Base-by-base conservation (phyloP, 92 coral and sea anemone species). In the Ricordea florida region DNA sequence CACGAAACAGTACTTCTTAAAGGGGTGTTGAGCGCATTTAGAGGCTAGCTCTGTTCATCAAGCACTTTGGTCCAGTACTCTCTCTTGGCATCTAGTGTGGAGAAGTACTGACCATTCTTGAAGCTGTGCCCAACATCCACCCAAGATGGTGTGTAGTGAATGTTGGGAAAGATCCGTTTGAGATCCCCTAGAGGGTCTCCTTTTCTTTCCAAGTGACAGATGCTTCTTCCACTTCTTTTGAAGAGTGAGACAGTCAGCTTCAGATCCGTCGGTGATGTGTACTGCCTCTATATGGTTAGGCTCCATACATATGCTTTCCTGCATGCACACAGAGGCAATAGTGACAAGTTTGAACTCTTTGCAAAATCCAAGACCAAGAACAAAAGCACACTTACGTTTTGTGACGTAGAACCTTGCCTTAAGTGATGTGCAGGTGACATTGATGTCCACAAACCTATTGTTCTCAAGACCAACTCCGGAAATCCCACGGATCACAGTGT, bases 351-450 rank as follows among this genome's bases (percentile, higher is more conserved):
- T 53, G 77, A 86, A 80, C 17, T 58, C 72, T 68, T 73, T 79
- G 59, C 92, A 87, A 41, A 74, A 66, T 58, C 43, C 90, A 57
- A 80, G 75, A 10, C 90, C 87, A 69, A 84, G 87, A 30, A 84
- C 66, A 27, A 89, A 79, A 66, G 85, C 82, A 66, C 56, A 77
- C n/a, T 74, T 65, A 34, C 60, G 62, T 48, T 84, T 84, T 10
- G 94, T 88, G 30, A 79, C 33, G 61, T 78, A 89, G 61, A 85
- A 80, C 36, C 56, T 89, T 18, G 79, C 22, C 28, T 77, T 56
- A 49, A 86, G 86, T 28, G 83, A 70, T 60, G 70, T 77, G 79
- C 82, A 76, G 36, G 85, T 76, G 57, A 87, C 62, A 16, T 33
- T 83, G 61, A 66, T 35, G 40, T 72, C 76, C 23, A 74, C 56